Conservation (phyloP, 1,140 invertebrate genomes). For the Aphelinus certus region DNA sequence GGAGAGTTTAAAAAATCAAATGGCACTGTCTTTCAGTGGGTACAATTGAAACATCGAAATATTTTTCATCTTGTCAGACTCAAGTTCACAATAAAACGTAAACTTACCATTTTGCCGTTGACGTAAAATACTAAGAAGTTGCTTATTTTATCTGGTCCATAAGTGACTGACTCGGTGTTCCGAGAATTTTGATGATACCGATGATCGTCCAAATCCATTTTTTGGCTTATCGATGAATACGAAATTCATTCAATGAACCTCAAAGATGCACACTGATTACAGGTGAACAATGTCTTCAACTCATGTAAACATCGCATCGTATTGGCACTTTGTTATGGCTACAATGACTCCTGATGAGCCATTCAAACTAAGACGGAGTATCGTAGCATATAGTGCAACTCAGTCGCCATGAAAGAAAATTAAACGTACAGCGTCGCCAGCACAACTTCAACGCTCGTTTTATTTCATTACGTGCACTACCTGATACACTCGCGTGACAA, state of each 20-base stretch:
- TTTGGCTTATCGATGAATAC: no score
- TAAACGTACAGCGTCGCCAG: background rate
- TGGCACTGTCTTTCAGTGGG: no score
- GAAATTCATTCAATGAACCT: background rate
- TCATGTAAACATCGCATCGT: background rate
- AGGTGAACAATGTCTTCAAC: no score
- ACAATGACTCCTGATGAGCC: background rate
- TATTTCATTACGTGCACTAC: background rate
- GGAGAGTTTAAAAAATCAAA: no score
- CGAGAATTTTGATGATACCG: no score
- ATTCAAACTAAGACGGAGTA: background rate
- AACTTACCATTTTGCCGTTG: slow-evolving; percentile 62
- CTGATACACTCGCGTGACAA: slow-evolving; percentile 19
- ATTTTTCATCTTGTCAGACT: no score
- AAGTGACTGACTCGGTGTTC: background rate
- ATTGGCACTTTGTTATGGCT: background rate
- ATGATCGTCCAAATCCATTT: no score
- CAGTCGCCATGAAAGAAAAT: background rate
- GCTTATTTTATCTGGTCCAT: slow-evolving; percentile 33
- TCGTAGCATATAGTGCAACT: background rate
- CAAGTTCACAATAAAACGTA: background rate
- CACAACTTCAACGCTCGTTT: background rate
- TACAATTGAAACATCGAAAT: no score
- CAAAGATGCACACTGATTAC: no score
- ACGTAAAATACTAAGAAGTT: slow-evolving; percentile 59